Evolutionary conservation across 37 sponge, comb jelly and placozoan species (phyloP).

Genomic region (Ianthella basta): DNA sequence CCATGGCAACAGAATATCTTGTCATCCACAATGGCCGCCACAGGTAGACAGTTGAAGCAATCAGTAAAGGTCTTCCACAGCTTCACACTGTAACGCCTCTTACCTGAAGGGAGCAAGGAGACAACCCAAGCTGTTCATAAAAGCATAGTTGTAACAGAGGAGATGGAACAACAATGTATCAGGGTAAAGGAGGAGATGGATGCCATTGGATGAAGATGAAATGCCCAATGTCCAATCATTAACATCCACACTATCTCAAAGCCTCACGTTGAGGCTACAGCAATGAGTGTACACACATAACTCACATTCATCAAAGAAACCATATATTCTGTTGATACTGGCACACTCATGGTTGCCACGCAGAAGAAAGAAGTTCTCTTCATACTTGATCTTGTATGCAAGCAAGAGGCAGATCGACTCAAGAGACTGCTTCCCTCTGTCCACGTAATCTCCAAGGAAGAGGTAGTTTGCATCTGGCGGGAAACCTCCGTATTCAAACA

Average conservation of each 20-base stretch:
- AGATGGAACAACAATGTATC: not conserved
- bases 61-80: conserved; percentile 99
- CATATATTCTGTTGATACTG: conserved; percentile 98
- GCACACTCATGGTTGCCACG: conserved; percentile 99
- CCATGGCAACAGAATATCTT: conserved; percentile 99
- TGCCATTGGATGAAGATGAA: too few relatives aligned
- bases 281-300: not conserved
- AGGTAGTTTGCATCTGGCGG: conserved; percentile 99
- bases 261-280: too few relatives aligned
- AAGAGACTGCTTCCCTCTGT: conserved; percentile 98
- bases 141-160: not conserved
- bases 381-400: conserved; percentile 99
- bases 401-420: conserved; percentile 97
- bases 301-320: conserved; percentile 99
- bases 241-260: too few relatives aligned
- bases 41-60: conserved; percentile 98
- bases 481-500: conserved; percentile 98
- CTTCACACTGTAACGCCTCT: conserved; percentile 91
- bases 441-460: conserved; percentile 99
- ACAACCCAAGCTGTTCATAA: not conserved
- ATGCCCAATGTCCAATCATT: too few relatives aligned
- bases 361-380: conserved; percentile 98
- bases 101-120: conserved; percentile 61
- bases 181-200: too few relatives aligned
- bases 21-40: conserved; percentile 98